Percentiles rank a stretch among this genome's conserved stretches.
phyloP scores from a whole-genome alignment of 2,113 vertebrate genomes.

The Syrrhaptes paradoxus region DNA sequence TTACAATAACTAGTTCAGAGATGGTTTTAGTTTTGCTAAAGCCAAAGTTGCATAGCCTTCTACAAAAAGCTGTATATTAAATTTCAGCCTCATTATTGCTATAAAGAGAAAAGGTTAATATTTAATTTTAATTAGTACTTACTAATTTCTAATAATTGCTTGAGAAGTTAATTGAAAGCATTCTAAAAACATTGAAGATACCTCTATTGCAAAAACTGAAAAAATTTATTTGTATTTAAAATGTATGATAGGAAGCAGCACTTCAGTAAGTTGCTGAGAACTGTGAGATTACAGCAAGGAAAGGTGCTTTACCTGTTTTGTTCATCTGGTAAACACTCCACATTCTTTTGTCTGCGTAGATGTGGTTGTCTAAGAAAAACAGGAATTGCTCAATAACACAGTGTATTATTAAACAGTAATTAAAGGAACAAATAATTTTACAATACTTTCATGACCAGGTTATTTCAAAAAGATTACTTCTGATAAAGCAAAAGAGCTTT shows the following conservation, averaged over 20 bases:
- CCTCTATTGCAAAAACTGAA: not conserved
- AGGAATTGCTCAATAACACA: not conserved
- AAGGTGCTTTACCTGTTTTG: constrained; percentile 77
- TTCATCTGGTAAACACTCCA: constrained; percentile 87
- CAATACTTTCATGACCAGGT: not conserved
- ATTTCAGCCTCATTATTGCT: not conserved
- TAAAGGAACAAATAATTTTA: not conserved
- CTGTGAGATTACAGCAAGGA: not conserved
- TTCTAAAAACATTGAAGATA: not conserved
- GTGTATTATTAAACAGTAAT: not conserved
- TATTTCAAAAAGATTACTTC: not conserved
- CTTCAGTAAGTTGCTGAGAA: not conserved
- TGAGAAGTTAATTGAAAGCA: not conserved
- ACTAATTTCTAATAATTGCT: not conserved
- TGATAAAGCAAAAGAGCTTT: not conserved
- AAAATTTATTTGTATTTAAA: not conserved
- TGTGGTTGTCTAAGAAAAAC: constrained; percentile 78
- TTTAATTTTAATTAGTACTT: not conserved
- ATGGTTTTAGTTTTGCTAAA: not conserved
- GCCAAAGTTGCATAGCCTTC: not conserved
- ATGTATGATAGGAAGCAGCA: not conserved
- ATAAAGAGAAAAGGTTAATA: not conserved
- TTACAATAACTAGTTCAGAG: not conserved
- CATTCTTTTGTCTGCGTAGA: constrained; percentile 76
- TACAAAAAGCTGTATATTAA: not conserved